phyloP scores from a whole-genome alignment of 2,888 invertebrate species.

The Latheticus oryzae region DNA sequence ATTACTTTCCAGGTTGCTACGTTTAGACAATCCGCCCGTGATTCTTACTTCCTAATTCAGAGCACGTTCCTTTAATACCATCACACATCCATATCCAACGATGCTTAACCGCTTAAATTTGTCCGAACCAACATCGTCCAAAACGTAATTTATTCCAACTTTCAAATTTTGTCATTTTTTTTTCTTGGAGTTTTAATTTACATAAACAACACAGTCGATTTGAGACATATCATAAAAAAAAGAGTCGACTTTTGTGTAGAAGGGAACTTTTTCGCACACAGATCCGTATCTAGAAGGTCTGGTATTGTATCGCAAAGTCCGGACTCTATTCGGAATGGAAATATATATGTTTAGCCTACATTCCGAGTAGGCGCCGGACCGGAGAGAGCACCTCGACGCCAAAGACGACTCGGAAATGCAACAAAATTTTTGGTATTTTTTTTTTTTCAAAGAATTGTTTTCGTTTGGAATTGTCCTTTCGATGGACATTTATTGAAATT shows the following conservation, averaged over 20 bases:
- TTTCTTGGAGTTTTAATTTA: not conserved
- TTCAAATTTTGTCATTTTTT: no score
- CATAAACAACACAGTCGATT: not conserved
- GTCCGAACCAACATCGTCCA: conserved; percentile 56
- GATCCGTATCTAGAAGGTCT: conserved; percentile 1
- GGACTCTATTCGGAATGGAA: conserved; percentile 16
- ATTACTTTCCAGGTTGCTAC: not conserved
- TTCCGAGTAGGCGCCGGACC: conserved; percentile 19
- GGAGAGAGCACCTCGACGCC: no score
- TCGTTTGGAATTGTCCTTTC: conserved; percentile 5
- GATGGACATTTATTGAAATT: conserved; percentile 35
- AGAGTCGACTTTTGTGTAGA: conserved; percentile 44
- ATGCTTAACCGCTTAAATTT: conserved; percentile 61
- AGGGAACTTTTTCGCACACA: conserved; percentile 21
- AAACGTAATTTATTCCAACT: conserved; percentile 37
- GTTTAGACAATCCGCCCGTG: conserved; percentile 48
- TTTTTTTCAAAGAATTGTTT: conserved; percentile 4
- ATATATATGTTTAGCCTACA: conserved; percentile 7
- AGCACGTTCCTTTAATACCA: conserved; percentile 64
- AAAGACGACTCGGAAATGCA: no score
- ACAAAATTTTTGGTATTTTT: not conserved
- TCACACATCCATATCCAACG: conserved; percentile 63
- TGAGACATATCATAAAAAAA: conserved; percentile 18
- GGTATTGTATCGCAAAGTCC: conserved; percentile 9
- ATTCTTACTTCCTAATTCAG: conserved; percentile 65